Conservation (phyloP, 2,888 invertebrate species). For the Sericinus montela region DNA sequence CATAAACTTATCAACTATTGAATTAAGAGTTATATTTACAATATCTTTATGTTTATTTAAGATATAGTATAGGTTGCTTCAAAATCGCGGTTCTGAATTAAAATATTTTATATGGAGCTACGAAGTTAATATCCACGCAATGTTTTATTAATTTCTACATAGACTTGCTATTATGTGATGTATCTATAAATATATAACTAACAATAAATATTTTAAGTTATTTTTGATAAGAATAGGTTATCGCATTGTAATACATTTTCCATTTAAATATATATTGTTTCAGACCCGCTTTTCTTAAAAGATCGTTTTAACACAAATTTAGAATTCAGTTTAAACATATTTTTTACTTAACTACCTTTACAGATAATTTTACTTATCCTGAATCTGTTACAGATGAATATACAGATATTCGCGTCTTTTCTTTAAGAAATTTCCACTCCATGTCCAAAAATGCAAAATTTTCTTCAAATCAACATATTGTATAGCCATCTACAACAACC, state of each 20-base stretch:
- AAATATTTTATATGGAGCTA: background rate
- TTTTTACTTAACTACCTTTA: background rate
- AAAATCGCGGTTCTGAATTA: background rate
- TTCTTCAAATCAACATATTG: background rate
- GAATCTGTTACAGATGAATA: background rate
- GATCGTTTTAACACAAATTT: slow-evolving; percentile 3
- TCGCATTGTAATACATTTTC: too few species aligned
- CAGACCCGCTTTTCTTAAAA: background rate
- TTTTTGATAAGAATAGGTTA: too few species aligned
- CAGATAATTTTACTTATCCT: background rate
- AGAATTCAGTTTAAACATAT: slow-evolving; percentile 9
- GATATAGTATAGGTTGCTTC: slow-evolving; percentile 38
- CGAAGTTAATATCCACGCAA: too few species aligned
- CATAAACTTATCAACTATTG: slow-evolving; percentile 45
- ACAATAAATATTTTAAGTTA: too few species aligned
- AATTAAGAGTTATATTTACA: slow-evolving; percentile 60
- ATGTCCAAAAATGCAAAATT: background rate
- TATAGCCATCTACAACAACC: background rate
- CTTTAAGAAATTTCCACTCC: background rate
- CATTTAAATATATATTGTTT: background rate
- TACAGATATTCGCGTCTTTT: background rate
- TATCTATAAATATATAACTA: too few species aligned
- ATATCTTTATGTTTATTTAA: slow-evolving; percentile 37
- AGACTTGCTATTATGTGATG: too few species aligned
- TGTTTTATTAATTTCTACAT: too few species aligned